Percentiles rank a stretch among this genome's conserved stretches.
Conservation (phyloP, 2,113 vertebrate species). For the Mus spicilegus region DNA sequence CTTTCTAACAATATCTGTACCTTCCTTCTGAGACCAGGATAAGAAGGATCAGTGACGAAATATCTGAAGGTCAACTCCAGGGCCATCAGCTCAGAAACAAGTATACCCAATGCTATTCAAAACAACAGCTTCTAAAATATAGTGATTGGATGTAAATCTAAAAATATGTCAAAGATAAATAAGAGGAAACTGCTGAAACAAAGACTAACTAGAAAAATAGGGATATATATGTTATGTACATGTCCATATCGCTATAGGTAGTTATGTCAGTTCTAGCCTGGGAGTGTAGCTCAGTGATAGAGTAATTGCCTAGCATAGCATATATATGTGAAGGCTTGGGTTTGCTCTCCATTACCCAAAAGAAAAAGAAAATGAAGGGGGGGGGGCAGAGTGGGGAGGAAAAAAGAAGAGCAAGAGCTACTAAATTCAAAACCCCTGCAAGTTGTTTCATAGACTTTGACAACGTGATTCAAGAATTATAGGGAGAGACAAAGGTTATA, state of each 20-base stretch:
- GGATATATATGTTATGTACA: no score
- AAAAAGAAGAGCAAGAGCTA: background rate
- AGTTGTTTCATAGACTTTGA: background rate
- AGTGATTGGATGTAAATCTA: background rate
- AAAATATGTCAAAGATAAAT: background rate
- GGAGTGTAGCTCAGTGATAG: no score
- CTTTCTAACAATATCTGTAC: constrained; percentile 32
- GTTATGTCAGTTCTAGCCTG: background rate
- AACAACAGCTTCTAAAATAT: background rate
- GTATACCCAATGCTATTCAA: background rate
- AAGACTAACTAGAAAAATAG: background rate
- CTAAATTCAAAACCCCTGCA: background rate
- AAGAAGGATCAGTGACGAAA: background rate
- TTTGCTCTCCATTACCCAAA: background rate
- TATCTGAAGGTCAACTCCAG: background rate
- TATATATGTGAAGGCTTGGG: background rate
- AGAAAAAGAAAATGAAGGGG: background rate
- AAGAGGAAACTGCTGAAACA: background rate
- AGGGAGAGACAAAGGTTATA: background rate
- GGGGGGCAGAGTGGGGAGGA: background rate
- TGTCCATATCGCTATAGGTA: no score
- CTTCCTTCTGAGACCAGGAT: background rate
- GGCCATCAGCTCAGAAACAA: background rate
- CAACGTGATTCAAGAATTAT: background rate
- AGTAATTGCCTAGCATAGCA: background rate